Evolutionary conservation across 2,888 invertebrate species (phyloP).

Genomic region (Catocala sponsa): DNA sequence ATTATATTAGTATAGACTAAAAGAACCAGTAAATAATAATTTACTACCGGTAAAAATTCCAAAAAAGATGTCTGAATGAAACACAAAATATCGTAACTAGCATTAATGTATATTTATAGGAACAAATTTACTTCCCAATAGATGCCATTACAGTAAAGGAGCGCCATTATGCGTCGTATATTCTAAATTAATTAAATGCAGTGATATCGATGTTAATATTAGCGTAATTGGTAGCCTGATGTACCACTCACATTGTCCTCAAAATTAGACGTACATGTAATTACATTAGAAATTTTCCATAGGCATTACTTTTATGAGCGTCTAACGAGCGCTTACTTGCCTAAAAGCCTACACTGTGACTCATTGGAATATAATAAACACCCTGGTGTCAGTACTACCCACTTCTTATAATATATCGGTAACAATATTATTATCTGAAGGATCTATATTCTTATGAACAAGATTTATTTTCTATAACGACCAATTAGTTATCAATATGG

Average conservation of each 20-base stretch:
- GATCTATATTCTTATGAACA: too few relatives aligned
- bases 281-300: constrained; percentile 28
- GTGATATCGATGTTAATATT: constrained; percentile 23
- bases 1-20: too few relatives aligned
- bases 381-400: too few relatives aligned
- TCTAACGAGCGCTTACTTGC: not conserved
- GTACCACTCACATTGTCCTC: constrained; percentile 8
- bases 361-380: too few relatives aligned
- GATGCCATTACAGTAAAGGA: constrained; percentile 24
- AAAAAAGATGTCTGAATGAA: not conserved
- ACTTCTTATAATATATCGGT: too few relatives aligned
- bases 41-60: too few relatives aligned
- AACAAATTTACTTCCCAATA: constrained; percentile 7
- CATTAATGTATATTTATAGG: not conserved
- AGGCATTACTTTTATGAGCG: constrained; percentile 1
- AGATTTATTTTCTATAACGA: not conserved
- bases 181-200: constrained; percentile 37
- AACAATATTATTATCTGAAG: too few relatives aligned
- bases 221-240: constrained; percentile 19
- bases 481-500: not conserved
- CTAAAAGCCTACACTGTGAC: not conserved
- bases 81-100: not conserved
- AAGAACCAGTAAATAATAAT: too few relatives aligned
- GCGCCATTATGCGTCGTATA: constrained; percentile 11
- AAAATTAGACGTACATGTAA: constrained; percentile 15